Evolutionary conservation across 2,797 vertebrate genomes (phyloP), one percentile per base, ranked within the genome.

Genomic region (Bufotes viridis): DNA sequence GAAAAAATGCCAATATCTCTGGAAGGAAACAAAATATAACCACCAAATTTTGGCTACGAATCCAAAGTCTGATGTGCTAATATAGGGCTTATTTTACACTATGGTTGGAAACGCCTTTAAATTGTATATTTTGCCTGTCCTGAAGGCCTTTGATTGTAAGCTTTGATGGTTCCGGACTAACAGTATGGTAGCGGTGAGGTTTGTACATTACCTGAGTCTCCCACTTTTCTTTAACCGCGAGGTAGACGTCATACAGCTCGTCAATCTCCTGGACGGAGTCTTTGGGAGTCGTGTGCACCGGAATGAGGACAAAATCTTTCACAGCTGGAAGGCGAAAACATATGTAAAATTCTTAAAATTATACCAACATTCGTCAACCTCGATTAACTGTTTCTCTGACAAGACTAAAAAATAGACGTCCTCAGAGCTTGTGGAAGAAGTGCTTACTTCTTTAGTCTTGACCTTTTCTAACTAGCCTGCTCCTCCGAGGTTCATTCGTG

Each of bases 231-330:
- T 90, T 95, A 8, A 96, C 75, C 0, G 90, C 60, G 87, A 86
- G 82, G 72, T 93, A 91, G 34, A 96, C 95, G 1, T 96, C 92
- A 14, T 94, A 94, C 3, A 96, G 93, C 86, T 96, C 93, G 2
- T 96, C 90, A 22, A 96, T 88, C 91, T 96, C 95, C 34, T 93
- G 91, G 17, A 93, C 93, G 0, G 95, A 94, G 90, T 95, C 95
- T 0, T 93, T 85, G 2, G 96, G 96, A 78, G 94, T 93, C 10
- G 96, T 96, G 93, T 96, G 96, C 81, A 96, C 93, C 0, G 95
- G 95, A 63, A 96, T 94, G 90, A 96, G 29, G 18, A 96, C 94
- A 74, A 96, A 91, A 89, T 96, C 95, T 84, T 95, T 82, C 84
- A 96, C 85, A 61, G 91, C 95, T 96, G 86, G 4, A 85, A 65